These are phyloP conservation scores for Carlito syrichta DNA, from an alignment of 2,113 vertebrate species.

Conservation along the genomic window DNA sequence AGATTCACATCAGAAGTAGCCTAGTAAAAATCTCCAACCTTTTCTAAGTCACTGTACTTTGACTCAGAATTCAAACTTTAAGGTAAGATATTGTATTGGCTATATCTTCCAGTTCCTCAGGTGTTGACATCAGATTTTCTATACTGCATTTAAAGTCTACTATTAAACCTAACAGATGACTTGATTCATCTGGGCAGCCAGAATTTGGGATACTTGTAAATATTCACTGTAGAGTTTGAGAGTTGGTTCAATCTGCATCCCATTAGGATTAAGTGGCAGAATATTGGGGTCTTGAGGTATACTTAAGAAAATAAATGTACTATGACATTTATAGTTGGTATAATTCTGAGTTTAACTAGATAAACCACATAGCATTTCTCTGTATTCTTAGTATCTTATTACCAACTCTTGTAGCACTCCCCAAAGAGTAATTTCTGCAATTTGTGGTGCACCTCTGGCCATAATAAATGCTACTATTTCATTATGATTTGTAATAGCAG, in stretches of 20 bases:
- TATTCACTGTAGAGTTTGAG: background rate
- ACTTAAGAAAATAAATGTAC: background rate
- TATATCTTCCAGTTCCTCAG: background rate
- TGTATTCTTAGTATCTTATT: background rate
- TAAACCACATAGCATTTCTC: background rate
- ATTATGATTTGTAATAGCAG: background rate
- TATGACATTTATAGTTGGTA: background rate
- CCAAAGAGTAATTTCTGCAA: background rate
- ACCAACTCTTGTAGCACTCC: background rate
- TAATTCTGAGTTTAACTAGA: background rate
- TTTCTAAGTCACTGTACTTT: background rate
- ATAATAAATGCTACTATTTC: background rate
- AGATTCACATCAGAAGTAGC: background rate
- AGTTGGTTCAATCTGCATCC: background rate
- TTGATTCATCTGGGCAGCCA: background rate
- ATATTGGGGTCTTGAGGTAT: background rate
- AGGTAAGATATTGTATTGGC: background rate
- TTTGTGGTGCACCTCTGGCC: background rate
- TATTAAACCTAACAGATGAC: background rate
- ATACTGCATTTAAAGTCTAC: background rate
- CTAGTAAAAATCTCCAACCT: background rate
- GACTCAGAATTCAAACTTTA: background rate
- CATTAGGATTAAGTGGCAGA: background rate
- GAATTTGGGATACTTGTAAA: background rate
- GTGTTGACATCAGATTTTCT: background rate